Conservation (phyloP, 2,888 invertebrate species). For the Anodontia alba region DNA sequence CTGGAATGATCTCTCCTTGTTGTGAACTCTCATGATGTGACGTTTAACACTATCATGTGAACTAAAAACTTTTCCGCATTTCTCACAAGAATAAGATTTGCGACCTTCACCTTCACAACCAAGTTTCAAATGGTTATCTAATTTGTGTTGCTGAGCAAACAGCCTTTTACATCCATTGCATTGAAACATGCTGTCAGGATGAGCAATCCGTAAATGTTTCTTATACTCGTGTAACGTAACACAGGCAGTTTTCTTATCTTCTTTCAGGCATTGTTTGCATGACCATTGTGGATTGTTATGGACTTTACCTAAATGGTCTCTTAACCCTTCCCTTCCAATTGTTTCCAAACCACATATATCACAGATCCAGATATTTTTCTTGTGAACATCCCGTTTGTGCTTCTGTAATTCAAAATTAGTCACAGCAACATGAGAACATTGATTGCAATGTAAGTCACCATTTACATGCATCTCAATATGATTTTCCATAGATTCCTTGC, state of each 20-base stretch:
- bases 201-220: conserved; percentile 28
- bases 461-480: conserved; percentile 46
- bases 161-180: conserved; percentile 30
- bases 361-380: conserved; percentile 36
- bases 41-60: conserved; percentile 39
- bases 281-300: conserved; percentile 34
- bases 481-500: conserved; percentile 35
- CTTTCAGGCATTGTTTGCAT: conserved; percentile 15
- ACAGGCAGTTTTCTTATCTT: conserved; percentile 6
- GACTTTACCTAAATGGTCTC: conserved; percentile 45
- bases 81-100: conserved; percentile 34
- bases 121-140: conserved; percentile 20
- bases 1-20: conserved; percentile 49
- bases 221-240: conserved; percentile 19
- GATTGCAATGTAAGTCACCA: conserved; percentile 30
- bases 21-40: conserved; percentile 51
- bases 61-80: conserved; percentile 48
- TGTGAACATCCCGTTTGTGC: conserved; percentile 36
- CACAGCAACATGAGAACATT: conserved; percentile 20
- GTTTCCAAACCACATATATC: conserved; percentile 36
- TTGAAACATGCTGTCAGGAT: conserved; percentile 29
- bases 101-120: conserved; percentile 24
- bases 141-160: conserved; percentile 24
- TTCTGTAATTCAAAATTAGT: conserved; percentile 20
- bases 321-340: conserved; percentile 28